Base-by-base conservation (phyloP, 2,113 vertebrate genomes). In the Trinectes maculatus region DNA sequence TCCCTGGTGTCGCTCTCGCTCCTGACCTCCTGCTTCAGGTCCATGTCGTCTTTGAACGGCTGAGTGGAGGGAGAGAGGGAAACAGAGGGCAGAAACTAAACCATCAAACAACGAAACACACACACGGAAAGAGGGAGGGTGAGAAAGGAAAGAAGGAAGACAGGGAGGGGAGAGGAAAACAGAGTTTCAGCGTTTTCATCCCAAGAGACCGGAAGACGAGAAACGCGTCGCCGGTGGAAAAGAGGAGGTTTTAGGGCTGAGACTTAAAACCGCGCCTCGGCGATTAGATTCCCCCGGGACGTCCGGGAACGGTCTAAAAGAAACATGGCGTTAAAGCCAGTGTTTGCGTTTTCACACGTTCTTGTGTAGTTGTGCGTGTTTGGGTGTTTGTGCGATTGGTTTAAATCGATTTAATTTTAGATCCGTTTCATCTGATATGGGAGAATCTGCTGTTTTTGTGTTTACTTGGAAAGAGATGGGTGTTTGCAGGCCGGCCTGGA, bases 31-130 rank as follows among this genome's bases (percentile, higher is more conserved):
- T 96, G 96, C 89, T 98, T 98, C 90, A 97, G 77, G 77, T 98
- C 97, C 85, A 95, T 94, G 4, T 97, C 96, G 0, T 98, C 96
- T 90, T 98, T 98, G 92, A 98, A 97, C 0, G 97, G 94, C 95
- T 96, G 92, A 49, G 90, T 92, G 92, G 90, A 91, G 90, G 91
- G 92, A 93, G 91, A 93, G 87, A 93, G 91, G 91, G 85, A 90
- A 89, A 94, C 91, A 91, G 92, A 90, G 61, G 83, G 92, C 90
- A 93, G 79, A 93, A 93, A 93, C 93, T 93, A 92, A 93, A 92
- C 90, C 92, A 89, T 92, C 91, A 89, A 91, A 92, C 89, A 87
- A 92, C 89, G 71, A 88, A 91, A 92, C 89, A 90, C 89, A 92
- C 85, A 86, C 68, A 91, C 79, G 85, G 80, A 88, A 74, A 83